phyloP scores from a whole-genome alignment of 2,888 invertebrate species.

The Molorchus minor region DNA sequence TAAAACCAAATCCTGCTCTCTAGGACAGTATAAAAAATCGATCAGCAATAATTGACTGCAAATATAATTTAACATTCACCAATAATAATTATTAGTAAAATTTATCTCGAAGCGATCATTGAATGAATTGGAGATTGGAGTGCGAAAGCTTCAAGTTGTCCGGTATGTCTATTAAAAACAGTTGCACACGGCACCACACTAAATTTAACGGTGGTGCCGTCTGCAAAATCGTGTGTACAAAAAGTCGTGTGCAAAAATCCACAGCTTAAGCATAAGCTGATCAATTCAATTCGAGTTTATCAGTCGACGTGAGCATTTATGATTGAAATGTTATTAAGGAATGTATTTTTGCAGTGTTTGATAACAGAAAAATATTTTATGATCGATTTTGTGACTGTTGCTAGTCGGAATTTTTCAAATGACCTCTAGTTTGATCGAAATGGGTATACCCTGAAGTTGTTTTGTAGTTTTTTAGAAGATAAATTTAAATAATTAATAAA shows the following conservation, averaged over 20 bases:
- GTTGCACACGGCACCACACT: constrained; percentile 15
- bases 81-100: no score
- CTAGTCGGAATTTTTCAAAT: constrained; percentile 1
- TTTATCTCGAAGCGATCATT: no score
- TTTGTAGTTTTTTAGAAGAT: no score
- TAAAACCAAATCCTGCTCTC: no score
- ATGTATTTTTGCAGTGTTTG: constrained; percentile 12
- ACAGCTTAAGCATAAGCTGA: background rate
- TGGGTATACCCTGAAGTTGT: no score
- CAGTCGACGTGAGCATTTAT: constrained; percentile 9
- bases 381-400: constrained; percentile 15
- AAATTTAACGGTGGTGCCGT: background rate
- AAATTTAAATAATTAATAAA: no score
- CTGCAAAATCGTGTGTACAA: constrained; percentile 11
- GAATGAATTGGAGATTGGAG: no score
- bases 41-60: no score
- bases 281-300: constrained; percentile 4
- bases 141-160: no score
- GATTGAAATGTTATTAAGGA: constrained; percentile 22
- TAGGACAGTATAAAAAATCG: no score
- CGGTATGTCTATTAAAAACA: background rate
- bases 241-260: constrained; percentile 11
- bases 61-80: no score
- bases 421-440: constrained; percentile 11
- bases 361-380: constrained; percentile 15